Evolutionary conservation across 2,113 vertebrate genomes (phyloP).

Genomic region (Chitala chitala): DNA sequence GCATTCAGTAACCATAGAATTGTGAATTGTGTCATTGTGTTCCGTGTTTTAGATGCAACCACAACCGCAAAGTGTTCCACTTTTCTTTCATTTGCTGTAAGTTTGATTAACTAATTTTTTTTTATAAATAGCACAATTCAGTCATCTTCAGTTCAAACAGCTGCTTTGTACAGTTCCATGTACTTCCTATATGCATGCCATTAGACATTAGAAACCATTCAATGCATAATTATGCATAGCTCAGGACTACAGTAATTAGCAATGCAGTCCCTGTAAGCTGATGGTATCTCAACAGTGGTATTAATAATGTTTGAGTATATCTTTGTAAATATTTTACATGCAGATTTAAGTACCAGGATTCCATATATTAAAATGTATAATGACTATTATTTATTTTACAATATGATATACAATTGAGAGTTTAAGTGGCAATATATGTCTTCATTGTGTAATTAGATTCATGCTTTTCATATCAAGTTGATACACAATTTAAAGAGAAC

Average conservation of each 20-base stretch:
- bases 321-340: no score
- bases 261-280: neutral
- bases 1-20: neutral
- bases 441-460: neutral
- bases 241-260: slow-evolving; percentile 4
- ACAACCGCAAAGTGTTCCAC: neutral
- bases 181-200: slow-evolving; percentile 1
- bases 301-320: no score
- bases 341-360: slow-evolving; percentile 1
- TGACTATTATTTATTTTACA: slow-evolving; percentile 1
- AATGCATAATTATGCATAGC: neutral
- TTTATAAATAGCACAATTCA: slow-evolving; percentile 10
- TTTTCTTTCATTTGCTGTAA: neutral
- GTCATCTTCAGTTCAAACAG: neutral
- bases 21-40: neutral
- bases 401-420: no score
- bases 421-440: neutral
- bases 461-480: no score
- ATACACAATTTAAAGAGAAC: no score
- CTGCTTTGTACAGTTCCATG: neutral
- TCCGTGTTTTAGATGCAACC: neutral
- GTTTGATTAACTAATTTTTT: slow-evolving; percentile 8
- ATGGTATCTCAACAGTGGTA: neutral
- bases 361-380: slow-evolving; percentile 17
- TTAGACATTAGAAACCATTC: slow-evolving; percentile 10